Evolutionary conservation across 2,113 vertebrate genomes (phyloP).

Genomic region (Ardeotis arabs): DNA sequence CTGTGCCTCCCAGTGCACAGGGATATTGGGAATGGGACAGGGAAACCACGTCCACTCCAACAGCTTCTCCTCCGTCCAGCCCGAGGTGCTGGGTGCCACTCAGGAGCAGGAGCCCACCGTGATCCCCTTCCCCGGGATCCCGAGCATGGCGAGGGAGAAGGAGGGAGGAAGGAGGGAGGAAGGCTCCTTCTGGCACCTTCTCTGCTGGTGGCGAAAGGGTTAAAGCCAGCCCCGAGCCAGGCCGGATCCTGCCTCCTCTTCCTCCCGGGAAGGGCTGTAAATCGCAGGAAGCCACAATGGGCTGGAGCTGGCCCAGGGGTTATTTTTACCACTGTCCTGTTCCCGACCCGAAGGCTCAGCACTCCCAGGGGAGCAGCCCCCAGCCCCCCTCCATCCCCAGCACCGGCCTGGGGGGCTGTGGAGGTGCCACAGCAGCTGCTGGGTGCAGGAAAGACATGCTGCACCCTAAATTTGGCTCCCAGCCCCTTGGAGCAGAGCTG

Average conservation of each 20-base stretch:
- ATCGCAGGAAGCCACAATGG: slow-evolving; percentile 58
- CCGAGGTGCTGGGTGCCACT: neutral
- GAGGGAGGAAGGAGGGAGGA: neutral
- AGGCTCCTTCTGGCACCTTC: neutral
- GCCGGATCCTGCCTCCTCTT: neutral
- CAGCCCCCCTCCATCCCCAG: neutral
- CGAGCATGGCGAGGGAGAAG: accelerated
- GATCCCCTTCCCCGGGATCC: neutral
- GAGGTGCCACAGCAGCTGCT: neutral
- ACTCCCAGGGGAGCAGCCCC: neutral
- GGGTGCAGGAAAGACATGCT: neutral
- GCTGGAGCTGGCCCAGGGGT: slow-evolving; percentile 22
- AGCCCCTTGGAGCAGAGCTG: accelerated
- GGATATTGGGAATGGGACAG: neutral
- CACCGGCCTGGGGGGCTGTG: neutral
- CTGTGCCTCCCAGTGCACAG: neutral
- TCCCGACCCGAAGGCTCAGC: neutral
- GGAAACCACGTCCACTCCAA: accelerated
- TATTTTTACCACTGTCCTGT: slow-evolving; percentile 57
- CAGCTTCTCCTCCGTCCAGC: neutral
- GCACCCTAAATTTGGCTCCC: neutral
- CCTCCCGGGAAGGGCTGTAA: slow-evolving; percentile 58
- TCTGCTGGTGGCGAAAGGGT: neutral
- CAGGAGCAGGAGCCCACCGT: neutral
- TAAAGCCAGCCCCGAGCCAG: neutral